Conservation (phyloP, 2,113 vertebrate species). For the Carassius carassius region DNA sequence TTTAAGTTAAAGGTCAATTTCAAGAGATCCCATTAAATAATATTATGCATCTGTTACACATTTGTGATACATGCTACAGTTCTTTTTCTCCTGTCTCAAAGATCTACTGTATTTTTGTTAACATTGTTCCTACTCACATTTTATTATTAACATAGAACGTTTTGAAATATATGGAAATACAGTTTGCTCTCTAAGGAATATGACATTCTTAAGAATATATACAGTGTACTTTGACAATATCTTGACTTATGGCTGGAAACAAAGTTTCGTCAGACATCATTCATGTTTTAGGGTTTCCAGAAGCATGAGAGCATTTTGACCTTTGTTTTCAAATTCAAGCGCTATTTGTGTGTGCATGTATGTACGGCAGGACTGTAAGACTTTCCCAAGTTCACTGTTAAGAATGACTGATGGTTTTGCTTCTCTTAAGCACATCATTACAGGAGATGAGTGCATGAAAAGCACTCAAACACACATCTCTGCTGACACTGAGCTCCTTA, state of each 20-base stretch:
- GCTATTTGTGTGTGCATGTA: background rate
- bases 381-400: background rate
- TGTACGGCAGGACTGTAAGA: background rate
- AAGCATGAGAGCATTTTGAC: background rate
- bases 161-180: background rate
- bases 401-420: background rate
- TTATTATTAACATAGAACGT: background rate
- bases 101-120: background rate
- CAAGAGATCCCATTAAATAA: background rate
- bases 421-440: conserved; percentile 45
- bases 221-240: background rate
- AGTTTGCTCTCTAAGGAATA: background rate
- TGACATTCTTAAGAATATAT: no score
- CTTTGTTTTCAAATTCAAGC: background rate
- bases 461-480: conserved; percentile 42
- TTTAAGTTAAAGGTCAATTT: conserved; percentile 26
- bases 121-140: background rate
- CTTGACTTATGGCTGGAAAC: no score
- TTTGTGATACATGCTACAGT: background rate
- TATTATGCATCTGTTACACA: background rate
- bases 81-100: no score
- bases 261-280: background rate
- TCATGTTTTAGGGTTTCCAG: background rate
- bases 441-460: conserved; percentile 46
- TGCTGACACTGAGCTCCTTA: conserved; percentile 60